phyloP scores from a whole-genome alignment of 30 jellyfish, hydroid and myxozoan species.

The Rhopilema esculentum region DNA sequence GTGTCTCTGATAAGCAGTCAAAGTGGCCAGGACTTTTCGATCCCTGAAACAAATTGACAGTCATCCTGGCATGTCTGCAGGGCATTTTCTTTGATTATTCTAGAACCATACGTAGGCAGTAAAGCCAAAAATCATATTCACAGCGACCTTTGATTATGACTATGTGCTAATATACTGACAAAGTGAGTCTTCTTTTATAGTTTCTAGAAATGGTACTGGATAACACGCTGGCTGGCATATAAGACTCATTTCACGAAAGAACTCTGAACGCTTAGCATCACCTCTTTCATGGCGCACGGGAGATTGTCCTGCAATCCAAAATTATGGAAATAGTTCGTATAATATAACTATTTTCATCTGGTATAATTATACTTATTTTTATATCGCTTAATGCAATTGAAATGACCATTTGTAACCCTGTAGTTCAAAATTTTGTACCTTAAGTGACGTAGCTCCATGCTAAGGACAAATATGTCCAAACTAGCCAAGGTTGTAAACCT shows the following conservation, averaged over 20 bases:
- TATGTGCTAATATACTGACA: no score
- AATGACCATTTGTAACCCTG: neutral
- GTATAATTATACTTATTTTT: neutral
- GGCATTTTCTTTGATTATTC: no score
- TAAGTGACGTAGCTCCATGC: neutral
- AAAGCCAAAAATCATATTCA: no score
- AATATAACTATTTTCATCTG: neutral
- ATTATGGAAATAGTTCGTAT: neutral
- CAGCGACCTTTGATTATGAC: no score
- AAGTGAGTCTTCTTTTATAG: slow-evolving; percentile 33
- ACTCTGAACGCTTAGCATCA: neutral
- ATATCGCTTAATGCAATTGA: neutral
- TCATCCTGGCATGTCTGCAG: no score
- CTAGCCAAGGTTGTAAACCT: no score
- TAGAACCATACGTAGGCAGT: no score
- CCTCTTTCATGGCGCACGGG: neutral
- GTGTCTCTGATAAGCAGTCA: no score
- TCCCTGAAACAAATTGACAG: no score
- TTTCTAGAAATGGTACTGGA: slow-evolving; percentile 81
- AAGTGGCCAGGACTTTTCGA: no score
- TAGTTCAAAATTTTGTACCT: neutral
- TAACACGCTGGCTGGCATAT: slow-evolving; percentile 66
- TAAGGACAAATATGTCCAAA: neutral
- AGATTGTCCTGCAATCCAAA: neutral
- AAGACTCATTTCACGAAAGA: no score